phyloP scores from a whole-genome alignment of 2,797 vertebrate genomes.

The Xenops minutus region DNA sequence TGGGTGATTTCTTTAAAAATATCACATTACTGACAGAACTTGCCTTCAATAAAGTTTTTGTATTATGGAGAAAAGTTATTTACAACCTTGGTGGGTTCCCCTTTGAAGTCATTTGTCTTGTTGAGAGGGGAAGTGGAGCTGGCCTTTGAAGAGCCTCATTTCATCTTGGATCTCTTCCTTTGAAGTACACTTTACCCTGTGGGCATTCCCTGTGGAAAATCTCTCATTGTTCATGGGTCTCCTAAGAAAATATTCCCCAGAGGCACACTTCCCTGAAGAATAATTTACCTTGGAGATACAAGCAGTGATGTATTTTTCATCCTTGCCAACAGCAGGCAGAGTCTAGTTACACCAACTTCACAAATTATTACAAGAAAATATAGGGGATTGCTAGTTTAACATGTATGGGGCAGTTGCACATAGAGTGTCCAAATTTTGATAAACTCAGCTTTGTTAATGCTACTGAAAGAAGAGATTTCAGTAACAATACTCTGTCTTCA shows the following conservation, averaged over 20 bases:
- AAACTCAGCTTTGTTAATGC: not conserved
- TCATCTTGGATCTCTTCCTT: constrained; percentile 60
- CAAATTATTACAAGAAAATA: constrained; percentile 11
- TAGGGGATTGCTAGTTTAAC: not conserved
- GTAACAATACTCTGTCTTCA: not conserved
- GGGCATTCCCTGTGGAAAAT: constrained; percentile 63
- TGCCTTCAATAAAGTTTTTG: constrained; percentile 54
- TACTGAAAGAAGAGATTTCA: not conserved
- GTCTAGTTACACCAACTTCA: constrained; percentile 24
- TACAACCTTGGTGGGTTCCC: constrained; percentile 62
- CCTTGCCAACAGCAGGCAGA: constrained; percentile 53
- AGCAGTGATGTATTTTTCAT: constrained; percentile 64
- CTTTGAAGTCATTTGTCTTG: constrained; percentile 70
- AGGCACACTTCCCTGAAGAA: constrained; percentile 58
- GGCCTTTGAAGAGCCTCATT: constrained; percentile 68
- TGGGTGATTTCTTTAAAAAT: constrained; percentile 47
- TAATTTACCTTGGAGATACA: constrained; percentile 51
- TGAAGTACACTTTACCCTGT: constrained; percentile 63
- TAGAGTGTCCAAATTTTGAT: not conserved
- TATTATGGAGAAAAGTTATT: constrained; percentile 56
- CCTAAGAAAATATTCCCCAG: constrained; percentile 61
- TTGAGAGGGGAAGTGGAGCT: constrained; percentile 56
- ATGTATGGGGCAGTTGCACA: not conserved
- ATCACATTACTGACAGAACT: constrained; percentile 52
- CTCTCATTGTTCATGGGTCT: constrained; percentile 59